Conservation (phyloP, 2,888 invertebrate genomes). For the Lepidochitona cinerea region DNA sequence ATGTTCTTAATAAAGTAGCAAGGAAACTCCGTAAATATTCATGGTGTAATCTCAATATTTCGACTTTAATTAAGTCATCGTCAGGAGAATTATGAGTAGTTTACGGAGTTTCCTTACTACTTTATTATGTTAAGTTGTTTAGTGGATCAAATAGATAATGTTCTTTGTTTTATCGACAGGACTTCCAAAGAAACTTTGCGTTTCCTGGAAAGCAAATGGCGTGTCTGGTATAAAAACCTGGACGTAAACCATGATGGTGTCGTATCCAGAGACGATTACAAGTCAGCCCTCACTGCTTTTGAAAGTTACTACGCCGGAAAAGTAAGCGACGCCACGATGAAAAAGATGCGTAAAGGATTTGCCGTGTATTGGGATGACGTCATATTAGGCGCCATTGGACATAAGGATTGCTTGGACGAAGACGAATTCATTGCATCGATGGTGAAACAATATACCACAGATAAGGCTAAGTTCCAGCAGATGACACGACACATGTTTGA, state of each 20-base stretch:
- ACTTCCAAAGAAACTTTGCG: too few species aligned
- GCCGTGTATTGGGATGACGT: neutral
- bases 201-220: neutral
- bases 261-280: slow-evolving; percentile 1
- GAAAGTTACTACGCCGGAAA: neutral
- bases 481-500: neutral
- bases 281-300: neutral
- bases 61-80: too few species aligned
- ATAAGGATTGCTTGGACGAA: neutral
- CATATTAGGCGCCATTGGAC: neutral
- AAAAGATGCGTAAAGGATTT: neutral
- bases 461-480: neutral
- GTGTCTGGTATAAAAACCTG: neutral
- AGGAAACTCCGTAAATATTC: too few species aligned
- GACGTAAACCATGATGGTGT: neutral
- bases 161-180: too few species aligned
- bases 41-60: too few species aligned
- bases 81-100: too few species aligned
- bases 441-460: neutral
- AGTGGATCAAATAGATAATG: too few species aligned
- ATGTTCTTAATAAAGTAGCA: too few species aligned
- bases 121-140: too few species aligned
- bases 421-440: neutral
- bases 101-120: too few species aligned
- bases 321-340: neutral